Conservation (phyloP, 2,113 vertebrate species). For the Gulo gulo region DNA sequence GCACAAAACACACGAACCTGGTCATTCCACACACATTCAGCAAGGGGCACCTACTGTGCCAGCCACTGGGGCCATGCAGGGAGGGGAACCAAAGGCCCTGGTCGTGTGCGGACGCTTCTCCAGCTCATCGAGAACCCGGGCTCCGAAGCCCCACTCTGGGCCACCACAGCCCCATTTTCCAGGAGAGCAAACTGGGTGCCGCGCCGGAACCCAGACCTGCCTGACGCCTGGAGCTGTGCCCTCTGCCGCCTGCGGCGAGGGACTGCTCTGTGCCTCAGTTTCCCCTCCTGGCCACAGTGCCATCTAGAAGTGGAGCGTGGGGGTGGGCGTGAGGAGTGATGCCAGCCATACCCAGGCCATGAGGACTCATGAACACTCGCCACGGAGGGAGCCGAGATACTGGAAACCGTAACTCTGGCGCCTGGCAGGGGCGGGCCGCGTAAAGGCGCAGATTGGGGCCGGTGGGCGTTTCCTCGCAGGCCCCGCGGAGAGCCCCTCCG, state of each 20-base stretch:
- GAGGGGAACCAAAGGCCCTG: rapidly evolving
- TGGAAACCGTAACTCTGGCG: background rate
- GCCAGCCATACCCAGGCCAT: background rate
- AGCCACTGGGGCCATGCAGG: rapidly evolving
- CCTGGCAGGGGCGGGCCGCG: background rate
- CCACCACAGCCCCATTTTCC: background rate
- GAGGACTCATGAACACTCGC: background rate
- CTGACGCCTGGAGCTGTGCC: background rate
- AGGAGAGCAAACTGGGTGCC: background rate
- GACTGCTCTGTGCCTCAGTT: background rate
- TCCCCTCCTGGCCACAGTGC: background rate
- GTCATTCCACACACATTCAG: background rate
- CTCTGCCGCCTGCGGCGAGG: rapidly evolving
- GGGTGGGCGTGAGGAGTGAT: background rate
- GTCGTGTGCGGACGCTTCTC: background rate
- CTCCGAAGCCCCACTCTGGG: background rate
- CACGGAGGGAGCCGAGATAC: background rate
- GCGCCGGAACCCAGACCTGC: background rate
- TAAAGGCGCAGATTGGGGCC: background rate
- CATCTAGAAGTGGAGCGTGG: background rate
- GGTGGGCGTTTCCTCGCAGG: background rate
- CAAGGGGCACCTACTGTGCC: background rate
- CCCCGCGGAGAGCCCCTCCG: background rate
- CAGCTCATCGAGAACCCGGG: background rate
- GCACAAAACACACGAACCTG: background rate